Conservation (phyloP, 2,888 invertebrate species). For the Eupithecia pulchellata region DNA sequence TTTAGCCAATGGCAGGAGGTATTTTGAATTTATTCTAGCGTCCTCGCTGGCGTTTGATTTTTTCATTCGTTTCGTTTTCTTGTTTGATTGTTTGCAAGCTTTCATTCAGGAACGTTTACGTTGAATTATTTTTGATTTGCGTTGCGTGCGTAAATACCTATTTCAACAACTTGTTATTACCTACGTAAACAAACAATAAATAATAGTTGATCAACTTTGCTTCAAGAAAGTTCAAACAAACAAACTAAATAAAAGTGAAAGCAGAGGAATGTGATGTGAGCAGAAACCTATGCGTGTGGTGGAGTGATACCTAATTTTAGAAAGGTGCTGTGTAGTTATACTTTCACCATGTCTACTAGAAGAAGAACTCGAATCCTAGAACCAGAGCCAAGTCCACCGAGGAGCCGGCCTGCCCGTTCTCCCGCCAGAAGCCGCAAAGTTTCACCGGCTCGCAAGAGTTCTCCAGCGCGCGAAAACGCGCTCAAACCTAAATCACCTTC, state of each 20-base stretch:
- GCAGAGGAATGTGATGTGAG: slow-evolving; percentile 59
- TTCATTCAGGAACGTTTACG: slow-evolving; percentile 54
- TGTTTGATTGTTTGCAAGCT: slow-evolving; percentile 10
- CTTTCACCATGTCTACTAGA: slow-evolving; percentile 73
- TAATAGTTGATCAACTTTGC: slow-evolving; percentile 10
- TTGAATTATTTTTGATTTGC: slow-evolving; percentile 53
- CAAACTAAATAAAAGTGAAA: neutral
- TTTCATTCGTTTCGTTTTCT: slow-evolving; percentile 40
- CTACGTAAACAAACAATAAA: slow-evolving; percentile 34
- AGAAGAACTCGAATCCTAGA: slow-evolving; percentile 48
- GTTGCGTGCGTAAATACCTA: slow-evolving; percentile 45
- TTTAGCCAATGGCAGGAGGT: slow-evolving; percentile 70
- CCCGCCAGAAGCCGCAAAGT: slow-evolving; percentile 76
- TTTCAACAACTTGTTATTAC: slow-evolving; percentile 18
- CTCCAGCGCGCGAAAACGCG: slow-evolving; percentile 66
- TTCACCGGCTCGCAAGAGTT: slow-evolving; percentile 67
- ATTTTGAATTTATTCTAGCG: slow-evolving; percentile 76
- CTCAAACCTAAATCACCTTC: slow-evolving; percentile 84
- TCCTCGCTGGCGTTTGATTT: slow-evolving; percentile 74
- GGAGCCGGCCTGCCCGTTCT: slow-evolving; percentile 74
- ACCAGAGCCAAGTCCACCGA: slow-evolving; percentile 69
- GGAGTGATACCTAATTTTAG: slow-evolving; percentile 68
- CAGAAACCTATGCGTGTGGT: slow-evolving; percentile 67
- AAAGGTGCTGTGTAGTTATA: slow-evolving; percentile 45
- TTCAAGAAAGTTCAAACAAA: neutral